phyloP scores from a whole-genome alignment of 2,888 invertebrate species.

The Callosobruchus maculatus region DNA sequence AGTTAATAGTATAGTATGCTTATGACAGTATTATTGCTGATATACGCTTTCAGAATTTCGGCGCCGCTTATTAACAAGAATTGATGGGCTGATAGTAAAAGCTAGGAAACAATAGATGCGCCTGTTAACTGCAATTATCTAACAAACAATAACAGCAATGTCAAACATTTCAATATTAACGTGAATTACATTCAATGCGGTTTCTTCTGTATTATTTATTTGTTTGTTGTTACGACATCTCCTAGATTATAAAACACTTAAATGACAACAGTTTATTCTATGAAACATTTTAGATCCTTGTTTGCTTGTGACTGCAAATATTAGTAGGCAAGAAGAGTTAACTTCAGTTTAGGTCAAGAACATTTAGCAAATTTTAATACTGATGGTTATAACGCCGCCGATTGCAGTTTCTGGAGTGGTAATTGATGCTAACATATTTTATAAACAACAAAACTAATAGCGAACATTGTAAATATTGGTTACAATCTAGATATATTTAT shows the following conservation, averaged over 20 bases:
- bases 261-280: neutral
- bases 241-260: neutral
- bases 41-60: neutral
- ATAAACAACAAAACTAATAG: too few relatives aligned
- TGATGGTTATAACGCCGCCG: too few relatives aligned
- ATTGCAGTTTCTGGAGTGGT: too few relatives aligned
- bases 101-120: neutral
- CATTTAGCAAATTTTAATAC: too few relatives aligned
- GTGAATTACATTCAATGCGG: neutral
- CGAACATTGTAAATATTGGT: too few relatives aligned
- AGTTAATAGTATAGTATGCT: neutral
- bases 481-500: too few relatives aligned
- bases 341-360: too few relatives aligned
- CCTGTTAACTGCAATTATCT: neutral
- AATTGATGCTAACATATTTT: too few relatives aligned
- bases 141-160: neutral
- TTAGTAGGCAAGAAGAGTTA: too few relatives aligned
- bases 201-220: neutral
- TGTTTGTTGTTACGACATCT: neutral
- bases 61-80: neutral
- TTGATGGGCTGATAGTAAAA: neutral
- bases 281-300: too few relatives aligned
- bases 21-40: neutral
- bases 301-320: too few relatives aligned
- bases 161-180: neutral